These are phyloP conservation scores for Tarsius wallacei DNA, from an alignment of 2,797 vertebrate species.

Conservation along the genomic window DNA sequence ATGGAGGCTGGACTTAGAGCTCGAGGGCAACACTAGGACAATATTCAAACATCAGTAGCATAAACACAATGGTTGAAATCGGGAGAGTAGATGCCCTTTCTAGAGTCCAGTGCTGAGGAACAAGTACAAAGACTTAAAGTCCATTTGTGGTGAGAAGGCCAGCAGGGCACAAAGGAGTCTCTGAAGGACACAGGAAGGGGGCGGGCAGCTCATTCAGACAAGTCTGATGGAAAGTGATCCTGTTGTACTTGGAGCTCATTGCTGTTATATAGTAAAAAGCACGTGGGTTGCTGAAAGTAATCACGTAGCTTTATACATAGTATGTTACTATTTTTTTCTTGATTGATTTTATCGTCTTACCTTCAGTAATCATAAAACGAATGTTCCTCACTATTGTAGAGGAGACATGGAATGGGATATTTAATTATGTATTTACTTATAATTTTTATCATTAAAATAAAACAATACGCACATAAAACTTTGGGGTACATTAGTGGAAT, in stretches of 20 bases:
- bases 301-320: not conserved
- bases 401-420: not conserved
- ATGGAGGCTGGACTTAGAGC: too few species aligned
- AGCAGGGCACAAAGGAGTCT: not conserved
- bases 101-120: not conserved
- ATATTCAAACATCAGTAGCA: not conserved
- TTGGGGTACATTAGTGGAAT: not conserved
- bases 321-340: not conserved
- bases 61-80: not conserved
- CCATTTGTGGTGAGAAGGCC: not conserved
- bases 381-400: too few species aligned
- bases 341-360: not conserved
- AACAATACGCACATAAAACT: not conserved
- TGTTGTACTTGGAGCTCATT: not conserved
- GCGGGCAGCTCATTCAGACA: not conserved
- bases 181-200: not conserved
- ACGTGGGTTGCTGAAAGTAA: too few species aligned
- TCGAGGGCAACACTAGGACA: not conserved
- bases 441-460: not conserved
- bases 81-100: not conserved
- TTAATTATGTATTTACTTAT: not conserved
- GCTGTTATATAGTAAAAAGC: not conserved
- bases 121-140: not conserved
- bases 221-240: not conserved
- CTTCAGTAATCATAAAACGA: not conserved